phyloP scores from a whole-genome alignment of 92 coral and sea anemone genomes.

The Blastomussa wellsi region DNA sequence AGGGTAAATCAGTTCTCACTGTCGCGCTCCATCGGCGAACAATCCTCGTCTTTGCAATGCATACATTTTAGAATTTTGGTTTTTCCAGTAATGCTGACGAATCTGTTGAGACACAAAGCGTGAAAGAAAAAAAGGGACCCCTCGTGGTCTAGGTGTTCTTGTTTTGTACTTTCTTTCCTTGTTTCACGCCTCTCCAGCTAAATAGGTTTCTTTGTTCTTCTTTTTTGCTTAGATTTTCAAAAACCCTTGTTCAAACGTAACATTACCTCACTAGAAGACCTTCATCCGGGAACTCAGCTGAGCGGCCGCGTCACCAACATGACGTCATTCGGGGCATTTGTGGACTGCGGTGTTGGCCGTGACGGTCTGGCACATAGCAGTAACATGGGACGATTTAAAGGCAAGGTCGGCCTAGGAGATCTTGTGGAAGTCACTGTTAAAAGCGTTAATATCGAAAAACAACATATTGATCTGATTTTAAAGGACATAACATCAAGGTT shows the following conservation, averaged over 20 bases:
- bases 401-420: conserved; percentile 79
- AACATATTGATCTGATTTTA: conserved; percentile 53
- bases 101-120: background rate
- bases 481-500: conserved; percentile 53
- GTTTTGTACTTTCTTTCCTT: background rate
- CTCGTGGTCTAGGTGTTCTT: background rate
- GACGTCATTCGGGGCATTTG: conserved; percentile 97
- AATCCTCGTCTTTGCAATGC: background rate
- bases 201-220: background rate
- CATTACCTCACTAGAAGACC: conserved; percentile 73
- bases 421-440: conserved; percentile 76
- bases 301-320: conserved; percentile 91
- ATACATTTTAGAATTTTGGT: background rate
- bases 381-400: conserved; percentile 53
- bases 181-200: background rate
- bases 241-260: conserved; percentile 87
- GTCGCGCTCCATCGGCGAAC: too few species aligned
- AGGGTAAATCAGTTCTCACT: too few species aligned
- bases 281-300: conserved; percentile 60
- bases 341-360: conserved; percentile 91
- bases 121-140: too few species aligned
- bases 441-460: conserved; percentile 55
- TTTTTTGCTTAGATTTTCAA: conserved; percentile 71
- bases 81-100: background rate
- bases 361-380: conserved; percentile 83